phyloP scores from a whole-genome alignment of 2,888 invertebrate genomes.

The Xylocampa areola region DNA sequence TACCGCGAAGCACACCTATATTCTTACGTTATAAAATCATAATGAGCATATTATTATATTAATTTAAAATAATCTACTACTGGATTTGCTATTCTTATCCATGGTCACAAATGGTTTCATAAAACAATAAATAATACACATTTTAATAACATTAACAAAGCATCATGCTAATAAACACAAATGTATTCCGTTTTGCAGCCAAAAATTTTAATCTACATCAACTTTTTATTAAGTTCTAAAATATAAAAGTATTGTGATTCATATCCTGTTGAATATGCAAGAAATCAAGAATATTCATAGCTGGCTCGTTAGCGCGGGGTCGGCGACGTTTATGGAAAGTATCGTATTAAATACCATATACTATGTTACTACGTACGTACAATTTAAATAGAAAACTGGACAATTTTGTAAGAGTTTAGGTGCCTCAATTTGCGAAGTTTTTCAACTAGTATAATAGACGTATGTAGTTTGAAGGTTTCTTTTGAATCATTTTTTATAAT shows the following conservation, averaged over 20 bases:
- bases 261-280: conserved; percentile 85
- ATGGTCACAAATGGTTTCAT: no score
- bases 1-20: no score
- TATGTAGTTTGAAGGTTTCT: no score
- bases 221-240: conserved; percentile 75
- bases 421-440: conserved; percentile 2
- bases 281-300: conserved; percentile 81
- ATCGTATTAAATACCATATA: conserved; percentile 58
- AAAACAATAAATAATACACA: no score
- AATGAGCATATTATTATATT: no score
- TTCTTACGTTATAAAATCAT: no score
- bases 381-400: conserved; percentile 3
- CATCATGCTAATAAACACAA: conserved; percentile 16
- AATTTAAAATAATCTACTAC: no score
- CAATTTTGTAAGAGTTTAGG: conserved; percentile 8
- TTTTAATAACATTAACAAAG: no score
- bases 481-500: no score
- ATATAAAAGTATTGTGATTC: conserved; percentile 83
- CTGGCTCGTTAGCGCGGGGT: conserved; percentile 81
- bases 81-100: no score
- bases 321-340: conserved; percentile 77
- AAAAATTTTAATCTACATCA: conserved; percentile 41
- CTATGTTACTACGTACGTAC: conserved; percentile 27
- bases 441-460: neutral
- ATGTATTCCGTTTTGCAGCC: conserved; percentile 27